Percentiles rank a stretch among this genome's conserved stretches.
phyloP scores from a whole-genome alignment of 2,888 invertebrate species.

The Frankliniella fusca region DNA sequence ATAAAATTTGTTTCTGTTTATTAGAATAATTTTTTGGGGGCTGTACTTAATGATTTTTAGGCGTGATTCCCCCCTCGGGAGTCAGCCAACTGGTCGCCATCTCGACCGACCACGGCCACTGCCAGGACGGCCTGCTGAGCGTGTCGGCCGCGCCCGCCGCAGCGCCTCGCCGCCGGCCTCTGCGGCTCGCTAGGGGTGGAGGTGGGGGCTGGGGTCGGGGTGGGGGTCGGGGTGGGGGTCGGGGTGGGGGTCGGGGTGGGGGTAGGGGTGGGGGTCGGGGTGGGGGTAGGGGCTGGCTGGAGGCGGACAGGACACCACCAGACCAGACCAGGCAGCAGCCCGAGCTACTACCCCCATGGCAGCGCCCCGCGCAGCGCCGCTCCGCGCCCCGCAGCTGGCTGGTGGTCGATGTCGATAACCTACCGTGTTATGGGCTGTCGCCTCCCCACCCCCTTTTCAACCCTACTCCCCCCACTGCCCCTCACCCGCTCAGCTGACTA shows the following conservation, averaged over 20 bases:
- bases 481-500: background rate
- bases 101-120: background rate
- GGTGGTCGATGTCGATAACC: slow-evolving; percentile 6
- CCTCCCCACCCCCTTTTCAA: background rate
- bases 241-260: too few relatives aligned
- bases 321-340: too few relatives aligned
- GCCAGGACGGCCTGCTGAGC: background rate
- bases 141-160: background rate
- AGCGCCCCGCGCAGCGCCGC: too few relatives aligned
- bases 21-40: too few relatives aligned
- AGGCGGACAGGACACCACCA: too few relatives aligned
- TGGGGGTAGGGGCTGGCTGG: too few relatives aligned
- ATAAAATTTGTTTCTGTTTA: too few relatives aligned
- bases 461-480: background rate
- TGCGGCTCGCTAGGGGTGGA: background rate
- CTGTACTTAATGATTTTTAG: too few relatives aligned
- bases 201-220: background rate
- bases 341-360: too few relatives aligned
- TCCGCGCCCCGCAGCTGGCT: too few relatives aligned
- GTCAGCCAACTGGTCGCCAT: background rate
- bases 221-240: background rate
- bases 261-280: too few relatives aligned
- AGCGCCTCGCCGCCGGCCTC: background rate
- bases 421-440: background rate
- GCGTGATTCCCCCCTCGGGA: too few relatives aligned